These are phyloP conservation scores for Schizaphis graminum DNA, from an alignment of 2,888 invertebrate genomes.

Conservation along the genomic window DNA sequence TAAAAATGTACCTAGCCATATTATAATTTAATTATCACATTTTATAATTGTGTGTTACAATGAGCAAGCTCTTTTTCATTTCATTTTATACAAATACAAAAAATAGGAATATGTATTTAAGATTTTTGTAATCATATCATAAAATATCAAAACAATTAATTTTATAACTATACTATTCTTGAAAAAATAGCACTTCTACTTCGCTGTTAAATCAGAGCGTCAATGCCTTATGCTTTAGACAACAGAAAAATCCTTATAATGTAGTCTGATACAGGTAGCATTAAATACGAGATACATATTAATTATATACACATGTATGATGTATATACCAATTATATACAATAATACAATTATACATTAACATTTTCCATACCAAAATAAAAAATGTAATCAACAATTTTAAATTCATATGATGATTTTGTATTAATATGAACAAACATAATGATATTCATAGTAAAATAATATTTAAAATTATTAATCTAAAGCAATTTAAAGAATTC, in stretches of 20 bases:
- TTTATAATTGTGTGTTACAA: too few relatives aligned
- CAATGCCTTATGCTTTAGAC: background rate
- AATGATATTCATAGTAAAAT: background rate
- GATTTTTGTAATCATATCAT: background rate
- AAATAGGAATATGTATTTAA: background rate
- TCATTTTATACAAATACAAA: background rate
- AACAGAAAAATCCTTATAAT: background rate
- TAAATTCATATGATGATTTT: background rate
- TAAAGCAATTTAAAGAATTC: background rate
- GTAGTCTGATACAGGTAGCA: background rate
- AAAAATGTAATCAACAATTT: background rate
- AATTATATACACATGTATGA: background rate
- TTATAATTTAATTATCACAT: too few relatives aligned
- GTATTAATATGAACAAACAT: background rate
- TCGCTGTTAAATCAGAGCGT: background rate
- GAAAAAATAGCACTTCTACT: background rate
- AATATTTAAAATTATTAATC: background rate
- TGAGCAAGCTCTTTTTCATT: too few relatives aligned
- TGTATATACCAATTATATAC: background rate
- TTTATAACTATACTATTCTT: background rate
- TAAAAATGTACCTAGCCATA: too few relatives aligned
- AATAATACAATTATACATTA: background rate
- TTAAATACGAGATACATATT: too few relatives aligned
- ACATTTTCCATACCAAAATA: background rate
- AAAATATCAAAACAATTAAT: background rate